A percentile compares a stretch with the other conserved stretches of the same genome.
Conservation (phyloP, 2,888 invertebrate species). For the Poecilobothrus nobilitatus region DNA sequence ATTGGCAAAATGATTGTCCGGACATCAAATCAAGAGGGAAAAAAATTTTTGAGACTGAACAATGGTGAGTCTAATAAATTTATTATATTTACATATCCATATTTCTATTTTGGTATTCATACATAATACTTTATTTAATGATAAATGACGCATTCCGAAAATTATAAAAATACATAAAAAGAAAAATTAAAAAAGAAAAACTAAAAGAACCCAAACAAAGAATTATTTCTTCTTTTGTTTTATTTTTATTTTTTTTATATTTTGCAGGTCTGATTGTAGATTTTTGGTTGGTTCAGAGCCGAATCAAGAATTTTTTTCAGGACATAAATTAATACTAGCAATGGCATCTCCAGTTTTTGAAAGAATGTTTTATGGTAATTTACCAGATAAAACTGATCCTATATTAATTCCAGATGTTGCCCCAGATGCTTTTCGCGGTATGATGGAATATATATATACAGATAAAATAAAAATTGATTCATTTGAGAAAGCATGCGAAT, state of each 20-base stretch:
- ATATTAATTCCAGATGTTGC: slow-evolving; percentile 77
- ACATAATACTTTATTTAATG: background rate
- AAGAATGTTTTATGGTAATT: slow-evolving; percentile 78
- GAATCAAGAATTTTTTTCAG: slow-evolving; percentile 59
- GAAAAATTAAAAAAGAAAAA: background rate
- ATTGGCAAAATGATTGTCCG: slow-evolving; percentile 69
- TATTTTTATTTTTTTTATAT: background rate
- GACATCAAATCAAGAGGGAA: slow-evolving; percentile 64
- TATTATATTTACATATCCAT: background rate
- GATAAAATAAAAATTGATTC: slow-evolving; percentile 70
- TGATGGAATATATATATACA: slow-evolving; percentile 77
- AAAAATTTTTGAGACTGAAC: slow-evolving; percentile 66
- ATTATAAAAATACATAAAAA: background rate
- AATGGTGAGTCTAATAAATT: slow-evolving; percentile 47
- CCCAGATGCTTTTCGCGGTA: slow-evolving; percentile 74
- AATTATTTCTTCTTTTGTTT: no score
- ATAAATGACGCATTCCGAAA: background rate
- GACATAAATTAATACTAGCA: slow-evolving; percentile 40
- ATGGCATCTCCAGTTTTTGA: slow-evolving; percentile 86
- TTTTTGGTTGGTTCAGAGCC: slow-evolving; percentile 73
- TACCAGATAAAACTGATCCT: slow-evolving; percentile 69
- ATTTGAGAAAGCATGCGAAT: slow-evolving; percentile 77
- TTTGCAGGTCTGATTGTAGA: slow-evolving; percentile 56
- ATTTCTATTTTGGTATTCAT: background rate
- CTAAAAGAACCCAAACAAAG: no score